Evolutionary conservation across 2,797 vertebrate species (phyloP), one percentile per base, ranked within the genome.

Genomic region (Nannoperca australis): DNA sequence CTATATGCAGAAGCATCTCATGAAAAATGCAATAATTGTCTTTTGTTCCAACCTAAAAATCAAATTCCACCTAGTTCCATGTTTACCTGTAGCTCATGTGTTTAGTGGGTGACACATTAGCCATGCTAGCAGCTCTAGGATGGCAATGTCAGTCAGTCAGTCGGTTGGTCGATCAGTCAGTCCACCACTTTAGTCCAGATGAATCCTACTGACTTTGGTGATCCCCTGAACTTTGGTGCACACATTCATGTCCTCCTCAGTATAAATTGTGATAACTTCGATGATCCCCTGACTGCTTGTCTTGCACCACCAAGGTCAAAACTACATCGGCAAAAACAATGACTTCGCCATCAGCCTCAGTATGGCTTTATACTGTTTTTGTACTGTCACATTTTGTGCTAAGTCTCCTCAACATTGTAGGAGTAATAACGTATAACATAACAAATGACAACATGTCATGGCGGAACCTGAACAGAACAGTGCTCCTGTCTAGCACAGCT

Each of bases 71-170:
- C 34, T n/a, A 53, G 15, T 7, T 34, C 24, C 12, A 20, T 49
- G 40, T 42, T 68, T 30, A 53, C 71, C 9, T 76, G 53, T 44
- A 81, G 13, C 17, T 56, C 44, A 30, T 18, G 51, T 42, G 36
- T 63, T 68, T 34, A 69, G 15, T 24, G 54, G 34, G 18, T 63
- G 24, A 2, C 9, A 17, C 4, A 32, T 24, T 24, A 53, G 17
- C n/a, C 5, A 40, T 17, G 5, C 40, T 42, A 15, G 40, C 40
- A 12, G 38, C 38, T 40, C 42, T 15, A 44, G 14, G 14, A 15
- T 44, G 14, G 5, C 42, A 15, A 44, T 42, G 40, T 42, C 7
- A 3, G 38, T 40, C 42, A 1, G 13, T 13, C 34, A 4, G 34
- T 34, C 34, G 34, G 34, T 34, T 7, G 7, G 7, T 34, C 34